Percentiles rank a stretch among this genome's conserved stretches.
These are phyloP conservation scores for Bombus cullumanus DNA, from an alignment of 1,140 invertebrate species.

Conservation along the genomic window DNA sequence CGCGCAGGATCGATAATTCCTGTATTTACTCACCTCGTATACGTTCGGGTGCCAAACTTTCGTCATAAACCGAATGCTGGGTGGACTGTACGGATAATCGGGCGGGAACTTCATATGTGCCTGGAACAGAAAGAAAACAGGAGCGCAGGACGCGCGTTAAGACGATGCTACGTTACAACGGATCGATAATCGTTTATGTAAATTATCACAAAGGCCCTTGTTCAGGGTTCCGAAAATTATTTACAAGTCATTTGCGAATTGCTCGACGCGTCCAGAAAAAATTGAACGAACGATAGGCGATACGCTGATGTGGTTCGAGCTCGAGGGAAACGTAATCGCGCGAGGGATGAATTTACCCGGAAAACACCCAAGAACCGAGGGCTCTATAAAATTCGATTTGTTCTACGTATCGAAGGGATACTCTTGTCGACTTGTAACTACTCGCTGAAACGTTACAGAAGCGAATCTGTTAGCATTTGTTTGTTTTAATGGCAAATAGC, in stretches of 20 bases:
- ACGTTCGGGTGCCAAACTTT: slow-evolving; percentile 99
- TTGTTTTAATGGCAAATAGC: neutral
- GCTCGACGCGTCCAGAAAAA: neutral
- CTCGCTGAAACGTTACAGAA: neutral
- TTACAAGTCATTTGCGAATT: slow-evolving; percentile 30
- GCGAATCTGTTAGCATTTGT: neutral
- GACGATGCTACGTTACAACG: neutral
- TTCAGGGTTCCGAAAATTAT: slow-evolving; percentile 17
- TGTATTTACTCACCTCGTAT: slow-evolving; percentile 93
- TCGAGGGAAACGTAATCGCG: neutral
- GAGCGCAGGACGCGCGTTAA: neutral
- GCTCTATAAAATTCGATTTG: neutral
- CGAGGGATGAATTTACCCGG: slow-evolving; percentile 15
- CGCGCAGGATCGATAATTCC: slow-evolving; percentile 76
- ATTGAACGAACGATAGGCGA: neutral
- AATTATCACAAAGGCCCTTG: neutral
- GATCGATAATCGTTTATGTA: slow-evolving; percentile 15
- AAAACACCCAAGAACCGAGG: neutral
- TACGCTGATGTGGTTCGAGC: neutral
- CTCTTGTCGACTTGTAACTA: neutral
- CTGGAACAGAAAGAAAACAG: slow-evolving; percentile 84
- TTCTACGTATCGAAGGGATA: slow-evolving; percentile 9
- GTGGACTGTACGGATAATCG: slow-evolving; percentile 99
- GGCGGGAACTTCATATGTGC: slow-evolving; percentile 98
- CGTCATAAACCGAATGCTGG: slow-evolving; percentile 97